These are phyloP conservation scores for Pseudomyrmex concolor DNA, from an alignment of 1,140 invertebrate genomes.

Conservation along the genomic window DNA sequence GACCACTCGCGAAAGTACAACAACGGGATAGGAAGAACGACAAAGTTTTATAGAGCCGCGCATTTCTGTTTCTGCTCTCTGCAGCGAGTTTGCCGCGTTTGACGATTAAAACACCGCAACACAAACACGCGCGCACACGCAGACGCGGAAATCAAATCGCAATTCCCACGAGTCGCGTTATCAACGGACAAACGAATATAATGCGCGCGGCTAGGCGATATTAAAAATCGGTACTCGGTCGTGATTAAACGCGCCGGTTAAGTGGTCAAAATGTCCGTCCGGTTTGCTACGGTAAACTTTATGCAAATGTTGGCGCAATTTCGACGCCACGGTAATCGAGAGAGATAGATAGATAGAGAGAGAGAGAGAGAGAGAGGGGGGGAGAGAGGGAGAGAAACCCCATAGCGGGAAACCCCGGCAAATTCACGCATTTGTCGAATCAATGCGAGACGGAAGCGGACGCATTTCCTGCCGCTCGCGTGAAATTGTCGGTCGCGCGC, in stretches of 20 bases:
- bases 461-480: constrained; percentile 35
- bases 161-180: background rate
- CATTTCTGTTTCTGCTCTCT: background rate
- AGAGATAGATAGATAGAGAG: too few species aligned
- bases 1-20: background rate
- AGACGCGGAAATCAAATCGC: constrained; percentile 37
- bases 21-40: background rate
- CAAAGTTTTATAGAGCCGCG: background rate
- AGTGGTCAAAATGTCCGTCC: constrained; percentile 44
- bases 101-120: constrained; percentile 23
- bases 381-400: too few species aligned
- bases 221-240: constrained; percentile 41
- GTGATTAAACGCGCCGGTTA: constrained; percentile 39
- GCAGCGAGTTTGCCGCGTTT: constrained; percentile 10
- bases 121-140: too few species aligned
- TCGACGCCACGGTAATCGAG: constrained; percentile 18
- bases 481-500: constrained; percentile 13
- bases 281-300: constrained; percentile 16
- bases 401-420: background rate
- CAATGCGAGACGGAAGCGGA: constrained; percentile 39
- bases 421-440: constrained; percentile 59
- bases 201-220: background rate
- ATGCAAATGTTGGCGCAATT: constrained; percentile 50
- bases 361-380: too few species aligned
- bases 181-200: too few species aligned